These are phyloP conservation scores for Gymnocheta viridis DNA, from an alignment of 2,888 invertebrate species.

Conservation along the genomic window DNA sequence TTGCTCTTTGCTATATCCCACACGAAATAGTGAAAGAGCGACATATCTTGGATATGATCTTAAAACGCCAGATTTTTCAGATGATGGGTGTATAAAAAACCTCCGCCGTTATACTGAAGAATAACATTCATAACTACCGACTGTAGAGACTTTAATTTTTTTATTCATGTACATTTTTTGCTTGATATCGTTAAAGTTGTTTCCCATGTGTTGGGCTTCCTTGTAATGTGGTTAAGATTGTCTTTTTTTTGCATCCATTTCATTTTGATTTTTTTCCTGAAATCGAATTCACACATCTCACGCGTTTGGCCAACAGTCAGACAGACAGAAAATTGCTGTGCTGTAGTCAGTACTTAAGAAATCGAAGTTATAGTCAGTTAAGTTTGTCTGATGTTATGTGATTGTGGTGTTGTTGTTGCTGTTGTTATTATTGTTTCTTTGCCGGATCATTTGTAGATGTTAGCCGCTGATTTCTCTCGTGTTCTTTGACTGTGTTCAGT, in stretches of 20 bases:
- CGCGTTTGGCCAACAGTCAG: conserved; percentile 61
- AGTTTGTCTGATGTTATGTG: conserved; percentile 64
- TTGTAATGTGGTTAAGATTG: conserved; percentile 64
- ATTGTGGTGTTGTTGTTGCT: conserved; percentile 57
- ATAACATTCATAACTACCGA: not conserved
- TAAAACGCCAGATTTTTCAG: too few species aligned
- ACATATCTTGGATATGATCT: too few species aligned
- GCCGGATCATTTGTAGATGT: conserved; percentile 69
- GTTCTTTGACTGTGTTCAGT: conserved; percentile 43
- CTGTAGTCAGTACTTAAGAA: conserved; percentile 36
- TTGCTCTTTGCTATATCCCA: too few species aligned
- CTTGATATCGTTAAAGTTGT: conserved; percentile 56
- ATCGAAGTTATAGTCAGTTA: conserved; percentile 63
- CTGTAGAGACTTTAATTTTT: conserved; percentile 14
- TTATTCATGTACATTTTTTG: not conserved
- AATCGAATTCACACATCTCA: conserved; percentile 68
- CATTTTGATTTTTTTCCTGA: conserved; percentile 57
- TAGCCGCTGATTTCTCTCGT: conserved; percentile 64
- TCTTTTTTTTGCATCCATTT: conserved; percentile 57
- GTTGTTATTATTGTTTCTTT: conserved; percentile 48
- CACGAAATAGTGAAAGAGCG: too few species aligned
- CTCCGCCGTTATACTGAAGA: not conserved
- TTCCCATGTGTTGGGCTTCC: conserved; percentile 69
- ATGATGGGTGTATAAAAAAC: too few species aligned
- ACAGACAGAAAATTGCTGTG: conserved; percentile 26